Evolutionary conservation across 1,140 invertebrate species (phyloP).

Genomic region (Listronotus bonariensis): DNA sequence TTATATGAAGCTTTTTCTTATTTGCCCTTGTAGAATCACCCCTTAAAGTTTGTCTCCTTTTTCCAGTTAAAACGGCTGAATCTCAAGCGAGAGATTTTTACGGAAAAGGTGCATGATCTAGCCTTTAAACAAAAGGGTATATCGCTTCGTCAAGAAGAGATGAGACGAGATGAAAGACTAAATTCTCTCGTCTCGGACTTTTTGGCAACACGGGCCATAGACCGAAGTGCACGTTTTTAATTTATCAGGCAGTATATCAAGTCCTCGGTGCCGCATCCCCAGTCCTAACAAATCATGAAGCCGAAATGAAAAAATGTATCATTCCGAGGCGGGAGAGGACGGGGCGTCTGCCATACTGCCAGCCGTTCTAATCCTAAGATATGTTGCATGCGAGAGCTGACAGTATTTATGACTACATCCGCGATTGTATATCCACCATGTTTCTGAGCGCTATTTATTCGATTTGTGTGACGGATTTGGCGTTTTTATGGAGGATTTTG

Average conservation of each 20-base stretch:
- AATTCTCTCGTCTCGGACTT: no score
- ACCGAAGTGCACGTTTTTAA: slow-evolving; percentile 57
- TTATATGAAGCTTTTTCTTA: no score
- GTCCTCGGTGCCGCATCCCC: slow-evolving; percentile 52
- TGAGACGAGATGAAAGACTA: no score
- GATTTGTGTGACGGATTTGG: not conserved
- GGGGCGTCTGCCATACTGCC: not conserved
- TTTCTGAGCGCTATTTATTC: not conserved
- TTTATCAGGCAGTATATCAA: slow-evolving; percentile 59
- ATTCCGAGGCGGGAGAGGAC: slow-evolving; percentile 30
- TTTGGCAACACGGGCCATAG: slow-evolving; percentile 19
- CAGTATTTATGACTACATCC: slow-evolving; percentile 33
- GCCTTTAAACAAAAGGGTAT: no score
- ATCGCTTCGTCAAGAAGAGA: no score
- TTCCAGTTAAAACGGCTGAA: no score
- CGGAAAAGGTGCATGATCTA: no score
- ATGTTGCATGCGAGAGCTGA: slow-evolving; percentile 35
- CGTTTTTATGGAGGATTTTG: slow-evolving; percentile 2
- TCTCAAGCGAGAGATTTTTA: no score
- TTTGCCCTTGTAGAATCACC: no score
- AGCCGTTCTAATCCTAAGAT: slow-evolving; percentile 44
- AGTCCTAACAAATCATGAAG: slow-evolving; percentile 50
- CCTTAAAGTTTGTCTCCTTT: no score
- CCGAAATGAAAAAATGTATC: slow-evolving; percentile 51
- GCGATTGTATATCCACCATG: slow-evolving; percentile 8